Conservation (phyloP, 1,140 invertebrate species). For the Metaphire vulgaris region DNA sequence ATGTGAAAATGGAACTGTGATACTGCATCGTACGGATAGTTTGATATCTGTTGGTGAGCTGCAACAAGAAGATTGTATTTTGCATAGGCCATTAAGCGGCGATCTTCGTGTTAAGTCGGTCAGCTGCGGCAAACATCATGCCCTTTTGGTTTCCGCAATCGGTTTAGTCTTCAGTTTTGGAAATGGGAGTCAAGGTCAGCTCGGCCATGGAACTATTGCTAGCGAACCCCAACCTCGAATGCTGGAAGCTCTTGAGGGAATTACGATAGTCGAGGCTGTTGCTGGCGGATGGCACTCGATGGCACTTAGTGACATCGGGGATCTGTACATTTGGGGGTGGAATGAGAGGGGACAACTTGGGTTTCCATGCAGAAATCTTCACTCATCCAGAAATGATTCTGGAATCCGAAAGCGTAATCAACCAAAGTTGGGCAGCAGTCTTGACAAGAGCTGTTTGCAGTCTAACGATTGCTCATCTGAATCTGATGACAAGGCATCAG, state of each 20-base stretch:
- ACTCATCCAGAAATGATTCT: neutral
- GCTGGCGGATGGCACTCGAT: conserved; percentile 78
- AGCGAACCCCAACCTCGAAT: conserved; percentile 59
- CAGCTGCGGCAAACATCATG: conserved; percentile 71
- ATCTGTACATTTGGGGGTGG: conserved; percentile 76
- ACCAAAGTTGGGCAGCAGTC: too few species aligned
- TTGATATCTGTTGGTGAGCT: neutral
- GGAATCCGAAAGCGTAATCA: too few species aligned
- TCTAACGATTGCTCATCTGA: neutral
- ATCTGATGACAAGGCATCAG: neutral
- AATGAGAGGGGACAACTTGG: conserved; percentile 75
- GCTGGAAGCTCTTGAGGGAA: conserved; percentile 66
- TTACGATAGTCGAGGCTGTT: conserved; percentile 57
- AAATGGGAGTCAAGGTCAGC: conserved; percentile 71
- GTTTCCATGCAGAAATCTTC: conserved; percentile 46
- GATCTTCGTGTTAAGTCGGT: conserved; percentile 42
- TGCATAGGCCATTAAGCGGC: neutral
- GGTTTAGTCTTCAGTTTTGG: conserved; percentile 74
- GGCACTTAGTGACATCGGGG: conserved; percentile 60
- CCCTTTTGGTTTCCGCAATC: conserved; percentile 62
- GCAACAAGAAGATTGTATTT: neutral
- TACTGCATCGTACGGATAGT: neutral
- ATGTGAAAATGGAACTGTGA: neutral
- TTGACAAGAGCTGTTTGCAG: neutral
- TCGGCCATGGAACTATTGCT: conserved; percentile 64